phyloP scores from a whole-genome alignment of 2,797 vertebrate species.

The Hafferia zeledoni region DNA sequence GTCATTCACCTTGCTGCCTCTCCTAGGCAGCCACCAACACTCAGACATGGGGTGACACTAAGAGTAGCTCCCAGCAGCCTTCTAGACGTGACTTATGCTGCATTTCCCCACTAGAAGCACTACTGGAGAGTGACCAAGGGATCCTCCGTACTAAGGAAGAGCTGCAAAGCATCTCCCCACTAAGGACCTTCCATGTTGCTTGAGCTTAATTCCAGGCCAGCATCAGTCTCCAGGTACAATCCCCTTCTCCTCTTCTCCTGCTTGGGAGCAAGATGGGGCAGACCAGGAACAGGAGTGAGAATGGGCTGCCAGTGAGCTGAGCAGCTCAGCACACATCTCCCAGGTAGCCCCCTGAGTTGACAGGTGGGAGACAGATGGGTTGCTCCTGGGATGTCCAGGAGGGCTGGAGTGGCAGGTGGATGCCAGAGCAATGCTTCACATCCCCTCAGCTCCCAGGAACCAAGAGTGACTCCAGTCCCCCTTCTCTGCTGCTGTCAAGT shows the following conservation, averaged over 20 bases:
- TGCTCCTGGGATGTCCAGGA: background rate
- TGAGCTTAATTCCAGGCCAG: background rate
- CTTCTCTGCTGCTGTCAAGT: background rate
- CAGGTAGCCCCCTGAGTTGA: background rate
- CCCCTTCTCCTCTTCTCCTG: background rate
- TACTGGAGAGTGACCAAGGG: background rate
- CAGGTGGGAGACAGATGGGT: background rate
- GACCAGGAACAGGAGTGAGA: background rate
- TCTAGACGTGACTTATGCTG: background rate
- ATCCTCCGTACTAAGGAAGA: background rate
- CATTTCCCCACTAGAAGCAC: background rate
- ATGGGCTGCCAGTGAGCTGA: background rate
- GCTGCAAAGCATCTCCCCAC: background rate
- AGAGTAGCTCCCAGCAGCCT: background rate
- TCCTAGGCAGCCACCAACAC: background rate
- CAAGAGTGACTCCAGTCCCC: background rate
- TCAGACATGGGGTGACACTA: background rate
- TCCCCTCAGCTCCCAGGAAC: background rate
- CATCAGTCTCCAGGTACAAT: background rate
- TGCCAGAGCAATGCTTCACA: background rate
- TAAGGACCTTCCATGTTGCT: background rate
- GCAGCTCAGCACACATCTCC: fast-evolving
- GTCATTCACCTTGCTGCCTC: background rate
- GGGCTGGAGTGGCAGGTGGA: background rate
- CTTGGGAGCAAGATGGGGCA: background rate